Evolutionary conservation across 2,797 vertebrate species (phyloP), one percentile per base, ranked within the genome.

Genomic region (Acomys russatus): DNA sequence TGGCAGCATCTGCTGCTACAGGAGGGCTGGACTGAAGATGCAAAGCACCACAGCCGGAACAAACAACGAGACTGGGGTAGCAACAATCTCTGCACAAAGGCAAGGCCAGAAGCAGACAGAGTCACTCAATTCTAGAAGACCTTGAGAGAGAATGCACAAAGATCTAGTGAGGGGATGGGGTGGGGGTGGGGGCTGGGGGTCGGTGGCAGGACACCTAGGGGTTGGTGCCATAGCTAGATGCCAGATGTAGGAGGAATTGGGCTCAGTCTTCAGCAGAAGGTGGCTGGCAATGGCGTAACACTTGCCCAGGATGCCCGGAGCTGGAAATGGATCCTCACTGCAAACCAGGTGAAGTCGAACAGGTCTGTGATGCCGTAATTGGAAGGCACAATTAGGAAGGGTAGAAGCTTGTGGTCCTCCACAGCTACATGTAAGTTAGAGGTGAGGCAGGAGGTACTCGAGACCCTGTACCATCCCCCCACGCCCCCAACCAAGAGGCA

Each of bases 131-230:
- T n/a, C 63, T 14, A 68, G 83, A 63, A 68, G 82, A 68, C 63
- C 44, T 22, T 8, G 17, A 22, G 17, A 20, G 17, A 33, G 63
- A 66, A 30, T 44, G 38, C 28, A 56, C 9, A 56, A 17, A 59
- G 44, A 83, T 30, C 6, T 51, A 11, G 63, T 7, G 63, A 0
- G 7, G 74, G n/a, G 33, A 6, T 44, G 23, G 33, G 33, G 5
- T 1, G 17, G 59, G 2, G 17, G 9, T 20, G 9, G 5, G 28
- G 25, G n/a, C n/a, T n/a, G n/a, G n/a, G n/a, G n/a, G n/a, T n/a
- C n/a, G 38, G 1, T 8, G 1, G 44, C 14, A 64, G 23, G 59
- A 63, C n/a, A 82, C 14, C n/a, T 38, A 49, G 83, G 10, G 28
- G 33, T 20, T 23, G 61, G 28, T 33, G 28, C 10, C 33, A 51